A percentile compares a stretch with the other conserved stretches of the same genome.
Evolutionary conservation across 1,140 invertebrate species (phyloP).

Genomic region (Platyscapa corneri): DNA sequence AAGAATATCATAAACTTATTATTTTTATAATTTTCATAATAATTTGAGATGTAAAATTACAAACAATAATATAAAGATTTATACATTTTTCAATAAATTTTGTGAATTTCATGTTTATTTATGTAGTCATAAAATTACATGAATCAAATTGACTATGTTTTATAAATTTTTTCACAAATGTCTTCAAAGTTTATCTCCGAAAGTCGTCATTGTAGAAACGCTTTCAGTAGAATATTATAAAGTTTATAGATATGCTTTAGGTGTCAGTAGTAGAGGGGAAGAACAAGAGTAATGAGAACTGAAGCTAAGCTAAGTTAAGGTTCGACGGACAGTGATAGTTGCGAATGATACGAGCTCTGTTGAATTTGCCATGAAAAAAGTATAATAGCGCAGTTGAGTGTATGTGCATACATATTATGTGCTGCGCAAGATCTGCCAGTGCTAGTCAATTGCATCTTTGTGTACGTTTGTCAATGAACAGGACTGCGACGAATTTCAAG

Average conservation of each 20-base stretch:
- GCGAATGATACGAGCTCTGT: no score
- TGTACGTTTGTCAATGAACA: neutral
- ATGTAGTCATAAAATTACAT: no score
- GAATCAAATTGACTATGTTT: no score
- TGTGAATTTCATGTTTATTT: no score
- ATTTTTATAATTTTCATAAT: no score
- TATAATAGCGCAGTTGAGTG: neutral
- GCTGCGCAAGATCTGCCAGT: neutral
- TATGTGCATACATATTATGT: neutral
- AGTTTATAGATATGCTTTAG: neutral
- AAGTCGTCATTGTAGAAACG: neutral
- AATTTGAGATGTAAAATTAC: no score
- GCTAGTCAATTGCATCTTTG: neutral
- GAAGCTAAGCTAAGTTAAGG: neutral
- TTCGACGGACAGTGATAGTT: no score
- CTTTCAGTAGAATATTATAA: neutral
- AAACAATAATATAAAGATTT: no score
- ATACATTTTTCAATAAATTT: no score
- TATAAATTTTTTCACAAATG: no score
- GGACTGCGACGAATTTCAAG: neutral
- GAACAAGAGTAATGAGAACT: neutral
- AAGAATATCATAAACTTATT: no score
- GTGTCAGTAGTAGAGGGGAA: neutral
- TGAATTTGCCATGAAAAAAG: neutral
- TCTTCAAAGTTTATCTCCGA: neutral